These are phyloP conservation scores for Troglohyphantes excavatus DNA, from an alignment of 2,888 invertebrate species.

Conservation along the genomic window DNA sequence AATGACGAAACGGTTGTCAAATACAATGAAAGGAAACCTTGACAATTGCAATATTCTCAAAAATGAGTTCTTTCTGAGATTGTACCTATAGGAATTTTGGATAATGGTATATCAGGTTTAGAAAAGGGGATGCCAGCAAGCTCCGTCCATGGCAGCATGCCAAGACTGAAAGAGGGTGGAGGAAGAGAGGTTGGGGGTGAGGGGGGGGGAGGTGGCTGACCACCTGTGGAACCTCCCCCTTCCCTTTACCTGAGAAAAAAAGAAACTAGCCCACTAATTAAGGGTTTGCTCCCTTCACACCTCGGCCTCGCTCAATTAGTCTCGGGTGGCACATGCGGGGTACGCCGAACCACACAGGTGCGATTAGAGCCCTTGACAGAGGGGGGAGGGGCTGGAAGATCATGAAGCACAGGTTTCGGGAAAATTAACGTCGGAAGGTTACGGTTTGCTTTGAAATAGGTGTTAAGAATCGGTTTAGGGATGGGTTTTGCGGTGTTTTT, in stretches of 20 bases:
- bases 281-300: conserved; percentile 33
- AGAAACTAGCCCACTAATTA: conserved; percentile 18
- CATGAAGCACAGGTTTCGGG: conserved; percentile 17
- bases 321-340: conserved; percentile 24
- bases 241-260: neutral
- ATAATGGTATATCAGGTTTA: too few species aligned
- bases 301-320: conserved; percentile 50
- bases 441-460: conserved; percentile 15
- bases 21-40: too few species aligned
- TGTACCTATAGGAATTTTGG: too few species aligned
- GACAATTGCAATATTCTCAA: too few species aligned
- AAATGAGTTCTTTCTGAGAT: too few species aligned
- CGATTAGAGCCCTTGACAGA: conserved; percentile 17
- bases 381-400: neutral
- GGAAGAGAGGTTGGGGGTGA: neutral
- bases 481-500: conserved; percentile 5
- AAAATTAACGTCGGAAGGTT: conserved; percentile 37
- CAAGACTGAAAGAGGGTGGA: too few species aligned
- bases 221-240: neutral
- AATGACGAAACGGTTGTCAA: too few species aligned
- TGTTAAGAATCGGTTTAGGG: conserved; percentile 15
- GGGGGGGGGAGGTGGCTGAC: too few species aligned
- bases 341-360: conserved; percentile 38
- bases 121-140: too few species aligned
- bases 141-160: neutral